Evolutionary conservation across 2,113 vertebrate genomes (phyloP).

Genomic region (Antechinus flavipes): DNA sequence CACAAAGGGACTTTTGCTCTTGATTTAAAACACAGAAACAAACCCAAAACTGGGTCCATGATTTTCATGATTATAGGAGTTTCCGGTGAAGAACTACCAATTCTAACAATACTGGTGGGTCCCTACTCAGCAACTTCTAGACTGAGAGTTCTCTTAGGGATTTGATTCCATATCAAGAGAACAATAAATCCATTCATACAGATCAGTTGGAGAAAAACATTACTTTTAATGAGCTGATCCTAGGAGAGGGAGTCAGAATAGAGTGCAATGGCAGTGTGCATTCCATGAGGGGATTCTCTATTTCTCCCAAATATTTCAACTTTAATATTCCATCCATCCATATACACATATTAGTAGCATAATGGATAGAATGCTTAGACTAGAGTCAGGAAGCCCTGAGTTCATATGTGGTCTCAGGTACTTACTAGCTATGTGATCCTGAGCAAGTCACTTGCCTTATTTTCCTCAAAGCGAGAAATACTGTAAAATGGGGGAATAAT

Average conservation of each 20-base stretch:
- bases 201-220: neutral
- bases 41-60: neutral
- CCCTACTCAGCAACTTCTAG: neutral
- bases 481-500: neutral
- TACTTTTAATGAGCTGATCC: neutral
- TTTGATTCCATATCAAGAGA: slow-evolving; percentile 48
- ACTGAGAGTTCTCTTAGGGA: slow-evolving; percentile 23
- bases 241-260: slow-evolving; percentile 19
- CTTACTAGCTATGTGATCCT: neutral
- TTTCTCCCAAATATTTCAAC: slow-evolving; percentile 17
- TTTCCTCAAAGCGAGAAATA: neutral
- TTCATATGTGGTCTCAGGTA: neutral
- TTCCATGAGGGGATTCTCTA: slow-evolving; percentile 20
- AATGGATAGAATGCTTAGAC: neutral
- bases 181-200: slow-evolving; percentile 16
- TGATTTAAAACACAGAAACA: neutral
- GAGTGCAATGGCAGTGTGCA: neutral
- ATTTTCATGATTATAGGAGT: neutral
- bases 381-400: neutral
- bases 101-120: neutral
- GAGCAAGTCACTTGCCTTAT: neutral
- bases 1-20: neutral
- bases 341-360: too few species aligned
- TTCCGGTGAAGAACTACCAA: neutral
- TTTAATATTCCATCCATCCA: neutral